Percentiles rank a stretch among this genome's conserved stretches.
Evolutionary conservation across 2,113 vertebrate genomes (phyloP).

Genomic region (Toxotes chatareus): DNA sequence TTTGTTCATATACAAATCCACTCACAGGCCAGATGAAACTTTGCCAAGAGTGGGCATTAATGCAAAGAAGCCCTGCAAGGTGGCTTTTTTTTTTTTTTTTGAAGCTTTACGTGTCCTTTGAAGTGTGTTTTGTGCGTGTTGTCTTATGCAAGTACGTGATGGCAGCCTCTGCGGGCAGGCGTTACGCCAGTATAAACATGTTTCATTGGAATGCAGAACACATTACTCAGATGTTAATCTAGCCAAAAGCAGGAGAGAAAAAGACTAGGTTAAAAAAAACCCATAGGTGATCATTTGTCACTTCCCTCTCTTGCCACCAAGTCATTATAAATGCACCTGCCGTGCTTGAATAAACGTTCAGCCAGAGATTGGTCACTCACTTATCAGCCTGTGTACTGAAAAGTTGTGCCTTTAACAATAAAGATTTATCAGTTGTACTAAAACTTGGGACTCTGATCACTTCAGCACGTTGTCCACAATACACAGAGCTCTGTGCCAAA

Average conservation of each 20-base stretch:
- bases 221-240: slow-evolving; percentile 39
- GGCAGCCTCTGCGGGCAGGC: slow-evolving; percentile 28
- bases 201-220: slow-evolving; percentile 25
- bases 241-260: background rate
- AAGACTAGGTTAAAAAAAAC: background rate
- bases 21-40: slow-evolving; percentile 13
- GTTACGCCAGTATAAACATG: slow-evolving; percentile 11
- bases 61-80: slow-evolving; percentile 21
- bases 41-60: slow-evolving; percentile 38
- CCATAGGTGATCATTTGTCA: slow-evolving; percentile 14
- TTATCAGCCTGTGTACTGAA: background rate
- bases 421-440: background rate
- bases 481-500: slow-evolving; percentile 28
- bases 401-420: slow-evolving; percentile 3
- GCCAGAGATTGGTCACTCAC: slow-evolving; percentile 3
- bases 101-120: slow-evolving; percentile 29
- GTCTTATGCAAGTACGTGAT: slow-evolving; percentile 26
- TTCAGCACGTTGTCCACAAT: slow-evolving; percentile 7
- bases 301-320: slow-evolving; percentile 8
- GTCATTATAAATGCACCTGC: slow-evolving; percentile 2
- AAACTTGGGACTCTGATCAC: background rate
- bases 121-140: slow-evolving; percentile 27
- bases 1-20: slow-evolving; percentile 23
- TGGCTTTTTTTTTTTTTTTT: slow-evolving; percentile 7
- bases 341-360: background rate